Base-by-base conservation (phyloP, 2,888 invertebrate species). In the Fabriciana adippe region DNA sequence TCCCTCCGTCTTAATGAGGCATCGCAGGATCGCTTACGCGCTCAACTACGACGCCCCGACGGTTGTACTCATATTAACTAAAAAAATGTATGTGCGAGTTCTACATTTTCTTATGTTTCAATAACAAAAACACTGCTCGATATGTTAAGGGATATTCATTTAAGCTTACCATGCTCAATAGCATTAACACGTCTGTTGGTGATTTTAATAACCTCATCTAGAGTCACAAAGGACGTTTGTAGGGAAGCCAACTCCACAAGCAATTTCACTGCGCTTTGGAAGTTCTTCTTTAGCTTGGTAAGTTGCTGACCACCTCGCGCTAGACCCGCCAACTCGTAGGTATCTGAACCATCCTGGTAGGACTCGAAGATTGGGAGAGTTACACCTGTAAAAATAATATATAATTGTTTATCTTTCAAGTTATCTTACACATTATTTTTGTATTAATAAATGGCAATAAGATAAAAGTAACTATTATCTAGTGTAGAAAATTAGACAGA, bases 181-280 rank as follows among this genome's bases (percentile, higher is more conserved):
- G 99, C 99, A 86, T 99, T 99, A 21, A 99, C 99, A 95, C 99
- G 96, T 80, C 99, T 95, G 89, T 99, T 99, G 35, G 99, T 99
- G 74, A 99, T 96, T 93, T 99, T 99, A 82, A 99, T 99, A 64
- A 99, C 99, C 88, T 99, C 99, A 88, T 99, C 99, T 60, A 99
- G 93, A 31, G 99, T 99, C 16, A 99, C 98, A 84, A 99, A 99
- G 3, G 99, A 98, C 0, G 99, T 99, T 92, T 99, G 99, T 78
- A 99, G 93, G 0, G 99, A 99, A 2, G 99, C 99, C 81, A 99
- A 93, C 87, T 99, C 98, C 0, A 99, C 99, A 69, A 99, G 93
- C 72, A 99, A 93, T 84, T 99, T 97, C 0, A 99, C 97, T 31
- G 99, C 99, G 78, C 96, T 97, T 83, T 97, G 97, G 92, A 98